phyloP scores from a whole-genome alignment of 2,797 vertebrate species.

The Mormyrus proboscirostris region DNA sequence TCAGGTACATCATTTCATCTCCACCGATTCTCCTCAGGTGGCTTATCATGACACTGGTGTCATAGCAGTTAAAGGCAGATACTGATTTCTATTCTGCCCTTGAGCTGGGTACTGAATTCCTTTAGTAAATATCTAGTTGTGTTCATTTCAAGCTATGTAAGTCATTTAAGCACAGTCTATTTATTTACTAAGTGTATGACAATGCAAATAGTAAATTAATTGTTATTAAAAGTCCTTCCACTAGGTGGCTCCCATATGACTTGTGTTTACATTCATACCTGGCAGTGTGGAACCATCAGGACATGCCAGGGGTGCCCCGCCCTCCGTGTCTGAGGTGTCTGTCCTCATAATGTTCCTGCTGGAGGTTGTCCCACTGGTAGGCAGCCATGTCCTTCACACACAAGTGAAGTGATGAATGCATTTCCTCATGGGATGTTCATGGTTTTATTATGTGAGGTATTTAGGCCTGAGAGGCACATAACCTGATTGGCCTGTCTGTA shows the following conservation, averaged over 20 bases:
- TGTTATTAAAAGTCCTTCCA: background rate
- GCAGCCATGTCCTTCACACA: constrained; percentile 18
- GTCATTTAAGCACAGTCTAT: background rate
- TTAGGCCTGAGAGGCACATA: background rate
- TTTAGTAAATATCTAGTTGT: background rate
- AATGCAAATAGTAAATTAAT: background rate
- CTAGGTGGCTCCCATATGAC: background rate
- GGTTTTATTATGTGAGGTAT: background rate
- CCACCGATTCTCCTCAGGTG: background rate
- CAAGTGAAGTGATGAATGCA: background rate
- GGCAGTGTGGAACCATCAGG: constrained; percentile 42
- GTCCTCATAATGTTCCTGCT: constrained; percentile 83
- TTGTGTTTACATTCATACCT: constrained; percentile 21
- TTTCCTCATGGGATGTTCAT: background rate
- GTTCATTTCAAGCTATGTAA: background rate
- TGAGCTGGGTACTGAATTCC: background rate
- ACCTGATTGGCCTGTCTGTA: background rate
- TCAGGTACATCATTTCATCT: constrained; percentile 62
- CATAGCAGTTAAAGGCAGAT: background rate
- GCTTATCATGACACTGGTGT: background rate
- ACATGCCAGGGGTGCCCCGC: constrained; percentile 43
- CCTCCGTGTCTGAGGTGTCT: constrained; percentile 78
- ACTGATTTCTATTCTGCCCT: background rate
- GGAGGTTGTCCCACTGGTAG: constrained; percentile 90
- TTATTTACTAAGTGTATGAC: background rate